Percentiles rank a stretch among this genome's conserved stretches.
These are phyloP conservation scores for Saxicola maurus DNA, from an alignment of 2,797 vertebrate genomes.

Conservation along the genomic window DNA sequence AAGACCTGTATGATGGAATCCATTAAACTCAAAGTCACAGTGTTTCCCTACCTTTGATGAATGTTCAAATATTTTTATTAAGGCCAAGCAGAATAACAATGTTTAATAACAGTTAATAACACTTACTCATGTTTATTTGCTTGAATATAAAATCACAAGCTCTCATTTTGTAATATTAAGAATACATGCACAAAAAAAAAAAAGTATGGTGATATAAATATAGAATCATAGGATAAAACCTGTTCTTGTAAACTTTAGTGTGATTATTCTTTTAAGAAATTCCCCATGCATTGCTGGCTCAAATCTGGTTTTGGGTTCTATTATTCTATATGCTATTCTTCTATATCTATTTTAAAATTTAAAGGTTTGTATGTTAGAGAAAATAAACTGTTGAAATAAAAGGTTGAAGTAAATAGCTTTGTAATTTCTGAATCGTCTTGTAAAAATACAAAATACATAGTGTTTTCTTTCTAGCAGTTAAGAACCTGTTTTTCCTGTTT, in stretches of 20 bases:
- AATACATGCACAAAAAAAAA: background rate
- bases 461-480: background rate
- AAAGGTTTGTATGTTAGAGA: background rate
- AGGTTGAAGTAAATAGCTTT: background rate
- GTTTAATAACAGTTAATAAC: no score
- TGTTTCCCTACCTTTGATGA: background rate
- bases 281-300: background rate
- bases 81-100: background rate
- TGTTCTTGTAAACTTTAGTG: background rate
- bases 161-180: background rate
- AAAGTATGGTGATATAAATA: background rate
- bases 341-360: background rate
- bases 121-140: background rate
- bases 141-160: background rate
- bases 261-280: background rate
- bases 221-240: background rate
- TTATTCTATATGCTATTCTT: background rate
- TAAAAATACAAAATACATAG: background rate
- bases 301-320: background rate
- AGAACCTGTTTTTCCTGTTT: background rate
- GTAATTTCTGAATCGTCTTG: background rate
- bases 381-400: background rate
- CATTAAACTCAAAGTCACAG: background rate
- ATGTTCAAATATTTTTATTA: background rate
- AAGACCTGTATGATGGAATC: background rate